Percentiles rank a stretch among this genome's conserved stretches.
These are phyloP conservation scores for Odocoileus virginianus DNA, from an alignment of 2,113 vertebrate genomes.

Conservation along the genomic window DNA sequence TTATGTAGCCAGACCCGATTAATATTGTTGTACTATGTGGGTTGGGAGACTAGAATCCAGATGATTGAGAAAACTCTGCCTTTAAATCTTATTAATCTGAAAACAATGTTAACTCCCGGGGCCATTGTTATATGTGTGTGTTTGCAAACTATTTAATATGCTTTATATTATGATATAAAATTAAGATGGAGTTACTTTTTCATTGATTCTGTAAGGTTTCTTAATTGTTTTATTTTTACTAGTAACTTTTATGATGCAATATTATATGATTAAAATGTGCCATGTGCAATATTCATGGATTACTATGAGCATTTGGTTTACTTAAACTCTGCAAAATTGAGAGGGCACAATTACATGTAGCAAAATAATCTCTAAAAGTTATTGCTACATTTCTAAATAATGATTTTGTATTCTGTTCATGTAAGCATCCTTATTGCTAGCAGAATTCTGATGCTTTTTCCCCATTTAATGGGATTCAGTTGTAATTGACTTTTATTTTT, in stretches of 20 bases:
- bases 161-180: not conserved
- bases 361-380: not conserved
- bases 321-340: not conserved
- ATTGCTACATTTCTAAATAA: not conserved
- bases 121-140: not conserved
- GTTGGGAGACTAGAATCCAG: not conserved
- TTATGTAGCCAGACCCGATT: not conserved
- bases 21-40: not conserved
- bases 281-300: not conserved
- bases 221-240: not conserved
- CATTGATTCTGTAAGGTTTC: not conserved
- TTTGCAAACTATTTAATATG: not conserved
- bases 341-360: not conserved
- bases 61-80: not conserved
- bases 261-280: not conserved
- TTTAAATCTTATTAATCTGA: not conserved
- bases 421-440: not conserved
- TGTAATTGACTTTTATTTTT: slow-evolving; percentile 39
- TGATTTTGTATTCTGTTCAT: not conserved
- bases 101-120: not conserved
- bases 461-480: not conserved
- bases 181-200: not conserved
- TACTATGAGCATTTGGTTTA: not conserved
- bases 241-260: not conserved
- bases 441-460: slow-evolving; percentile 51